Percentiles rank a stretch among this genome's conserved stretches.
Conservation (phyloP, 2,797 vertebrate genomes). For the Scolopax rusticola region DNA sequence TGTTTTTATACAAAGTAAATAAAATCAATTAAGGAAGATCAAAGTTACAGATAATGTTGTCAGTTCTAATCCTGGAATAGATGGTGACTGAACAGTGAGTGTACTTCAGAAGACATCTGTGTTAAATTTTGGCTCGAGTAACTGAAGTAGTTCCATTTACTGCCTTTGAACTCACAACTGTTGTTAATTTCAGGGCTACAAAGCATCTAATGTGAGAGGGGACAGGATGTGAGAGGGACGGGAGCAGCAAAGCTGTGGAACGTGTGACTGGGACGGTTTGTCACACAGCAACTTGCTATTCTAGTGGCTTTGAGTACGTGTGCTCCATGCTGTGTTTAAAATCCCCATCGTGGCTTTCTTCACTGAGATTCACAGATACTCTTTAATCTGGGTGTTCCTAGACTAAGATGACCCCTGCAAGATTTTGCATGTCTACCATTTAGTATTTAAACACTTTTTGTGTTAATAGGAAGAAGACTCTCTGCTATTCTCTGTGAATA, state of each 20-base stretch:
- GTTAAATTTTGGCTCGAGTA: slow-evolving; percentile 14
- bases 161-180: slow-evolving; percentile 42
- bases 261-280: neutral
- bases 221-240: slow-evolving; percentile 47
- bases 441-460: neutral
- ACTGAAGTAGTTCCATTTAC: slow-evolving; percentile 22
- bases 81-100: neutral
- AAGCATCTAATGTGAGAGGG: neutral
- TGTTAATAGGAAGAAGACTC: neutral
- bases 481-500: neutral
- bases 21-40: slow-evolving; percentile 43
- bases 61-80: slow-evolving; percentile 7
- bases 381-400: neutral
- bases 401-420: neutral
- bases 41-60: neutral
- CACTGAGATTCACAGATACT: neutral
- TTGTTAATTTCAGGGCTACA: slow-evolving; percentile 23
- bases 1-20: slow-evolving; percentile 64
- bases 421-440: neutral
- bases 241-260: slow-evolving; percentile 9
- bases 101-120: neutral
- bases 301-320: accelerated
- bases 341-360: neutral
- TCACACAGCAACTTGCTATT: neutral
- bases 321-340: neutral